phyloP scores from a whole-genome alignment of 2,113 vertebrate genomes.

The Dolichotis patagonum region DNA sequence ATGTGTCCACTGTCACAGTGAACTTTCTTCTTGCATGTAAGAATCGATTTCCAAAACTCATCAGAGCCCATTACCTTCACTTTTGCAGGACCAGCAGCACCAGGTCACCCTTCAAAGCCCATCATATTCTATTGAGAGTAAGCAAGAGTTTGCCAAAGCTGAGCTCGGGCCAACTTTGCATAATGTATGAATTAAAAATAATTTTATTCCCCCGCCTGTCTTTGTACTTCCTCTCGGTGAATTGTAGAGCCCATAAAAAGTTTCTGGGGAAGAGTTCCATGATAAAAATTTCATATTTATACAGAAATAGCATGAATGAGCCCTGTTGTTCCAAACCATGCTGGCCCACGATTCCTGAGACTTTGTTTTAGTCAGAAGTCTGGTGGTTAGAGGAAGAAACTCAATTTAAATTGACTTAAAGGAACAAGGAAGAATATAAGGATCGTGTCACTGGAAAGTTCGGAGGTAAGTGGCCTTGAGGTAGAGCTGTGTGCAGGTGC shows the following conservation, averaged over 20 bases:
- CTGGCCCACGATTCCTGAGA: background rate
- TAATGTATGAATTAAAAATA: slow-evolving; percentile 1
- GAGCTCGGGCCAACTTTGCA: background rate
- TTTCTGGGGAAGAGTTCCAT: background rate
- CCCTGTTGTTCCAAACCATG: background rate
- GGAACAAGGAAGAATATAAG: background rate
- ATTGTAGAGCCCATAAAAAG: background rate
- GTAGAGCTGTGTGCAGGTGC: background rate
- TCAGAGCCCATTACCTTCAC: background rate
- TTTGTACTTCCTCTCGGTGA: background rate
- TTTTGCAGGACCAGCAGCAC: background rate
- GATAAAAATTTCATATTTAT: background rate
- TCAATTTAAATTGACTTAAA: background rate
- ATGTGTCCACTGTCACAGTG: too few relatives aligned
- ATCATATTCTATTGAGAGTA: background rate
- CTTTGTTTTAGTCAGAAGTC: background rate
- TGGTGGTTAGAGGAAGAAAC: background rate
- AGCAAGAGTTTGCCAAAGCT: slow-evolving; percentile 11
- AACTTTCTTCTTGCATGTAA: background rate
- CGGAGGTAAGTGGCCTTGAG: background rate
- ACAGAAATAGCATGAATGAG: background rate
- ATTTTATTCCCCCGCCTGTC: background rate
- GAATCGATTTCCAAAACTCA: background rate
- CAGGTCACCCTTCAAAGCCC: background rate
- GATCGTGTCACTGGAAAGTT: background rate